Evolutionary conservation across 1,140 invertebrate genomes (phyloP), one percentile per base, ranked within the genome.

Genomic region (Caligus rogercresseyi): DNA sequence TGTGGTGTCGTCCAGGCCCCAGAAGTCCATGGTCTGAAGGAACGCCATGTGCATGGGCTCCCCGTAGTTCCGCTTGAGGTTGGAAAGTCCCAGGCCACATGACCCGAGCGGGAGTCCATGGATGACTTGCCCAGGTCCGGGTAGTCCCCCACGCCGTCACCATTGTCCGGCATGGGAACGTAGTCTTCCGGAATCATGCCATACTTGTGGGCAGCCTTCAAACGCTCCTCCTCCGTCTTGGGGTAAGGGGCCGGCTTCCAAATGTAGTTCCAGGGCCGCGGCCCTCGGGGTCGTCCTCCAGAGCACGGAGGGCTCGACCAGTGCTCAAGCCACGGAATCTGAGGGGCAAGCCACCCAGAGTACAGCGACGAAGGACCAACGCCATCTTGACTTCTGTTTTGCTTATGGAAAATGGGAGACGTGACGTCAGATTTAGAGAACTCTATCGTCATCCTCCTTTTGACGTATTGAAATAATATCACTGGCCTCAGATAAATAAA

Each of bases 51-150:
- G 54, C 2, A 56, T 20, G 3, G 54, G 54, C 14, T 56, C 54
- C n/a, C 54, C 54, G 14, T 21, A 56, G 54, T 56, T 56, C 2
- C 54, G 54, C 54, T 56, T 56, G 3, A 21, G n/a, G 4, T 56
- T 25, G 54, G 54, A 23, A 56, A 21, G 24, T 56, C 54, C 54
- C 54, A 56, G 14, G 20, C 24, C n/a, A 21, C 20, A 13, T 56
- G 20, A 15, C 54, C 54, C 2, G 54, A 2, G 19, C 24, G 19
- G 2, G 54, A 56, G 54, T 56, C 54, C 54, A 56, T 56, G 54
- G 19, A 56, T 56, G 19, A 25, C 2, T 3, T 25, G 20, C 19
- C 19, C 2, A 56, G 18, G 2, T 56, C 24, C 2, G 54, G 54
- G 20, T 56, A 56, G 16, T 56, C 54, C 4, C 54, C 54, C 15